phyloP scores from a whole-genome alignment of 2,797 vertebrate genomes.

The Euthynnus affinis region DNA sequence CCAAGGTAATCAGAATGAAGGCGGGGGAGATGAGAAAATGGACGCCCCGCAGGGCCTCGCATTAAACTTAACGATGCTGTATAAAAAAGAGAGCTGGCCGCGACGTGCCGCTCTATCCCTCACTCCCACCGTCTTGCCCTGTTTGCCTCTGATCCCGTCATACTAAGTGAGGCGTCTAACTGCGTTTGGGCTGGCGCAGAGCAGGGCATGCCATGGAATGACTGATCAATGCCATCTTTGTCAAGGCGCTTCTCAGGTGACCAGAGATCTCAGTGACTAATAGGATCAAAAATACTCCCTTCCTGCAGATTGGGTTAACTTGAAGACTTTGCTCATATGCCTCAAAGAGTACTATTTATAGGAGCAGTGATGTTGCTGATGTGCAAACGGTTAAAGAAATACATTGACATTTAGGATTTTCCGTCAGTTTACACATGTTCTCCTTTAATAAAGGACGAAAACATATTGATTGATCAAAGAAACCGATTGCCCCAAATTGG shows the following conservation, averaged over 20 bases:
- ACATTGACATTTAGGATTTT: constrained; percentile 13
- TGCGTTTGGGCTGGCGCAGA: constrained; percentile 43
- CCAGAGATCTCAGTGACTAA: constrained; percentile 66
- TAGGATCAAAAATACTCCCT: constrained; percentile 62
- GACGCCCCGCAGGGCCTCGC: constrained; percentile 60
- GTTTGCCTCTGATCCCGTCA: constrained; percentile 41
- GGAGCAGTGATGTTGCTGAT: constrained; percentile 11
- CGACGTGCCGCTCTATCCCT: constrained; percentile 42
- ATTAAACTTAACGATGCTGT: constrained; percentile 74
- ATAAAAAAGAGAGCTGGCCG: constrained; percentile 69
- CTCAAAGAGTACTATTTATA: constrained; percentile 54
- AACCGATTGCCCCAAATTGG: neutral
- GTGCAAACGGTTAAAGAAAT: constrained; percentile 31
- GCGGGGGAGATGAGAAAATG: constrained; percentile 66
- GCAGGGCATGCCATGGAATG: constrained; percentile 37
- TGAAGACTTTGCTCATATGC: constrained; percentile 61
- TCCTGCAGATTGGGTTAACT: constrained; percentile 57
- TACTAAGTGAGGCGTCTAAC: constrained; percentile 42
- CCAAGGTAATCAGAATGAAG: constrained; percentile 66
- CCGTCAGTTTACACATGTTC: neutral
- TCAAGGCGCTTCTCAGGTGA: constrained; percentile 75
- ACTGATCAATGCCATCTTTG: constrained; percentile 81
- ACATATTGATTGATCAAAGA: neutral
- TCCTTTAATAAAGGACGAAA: neutral
- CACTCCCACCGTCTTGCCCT: constrained; percentile 28